Evolutionary conservation across 2,888 invertebrate genomes (phyloP).

Genomic region (Mythimna impura): DNA sequence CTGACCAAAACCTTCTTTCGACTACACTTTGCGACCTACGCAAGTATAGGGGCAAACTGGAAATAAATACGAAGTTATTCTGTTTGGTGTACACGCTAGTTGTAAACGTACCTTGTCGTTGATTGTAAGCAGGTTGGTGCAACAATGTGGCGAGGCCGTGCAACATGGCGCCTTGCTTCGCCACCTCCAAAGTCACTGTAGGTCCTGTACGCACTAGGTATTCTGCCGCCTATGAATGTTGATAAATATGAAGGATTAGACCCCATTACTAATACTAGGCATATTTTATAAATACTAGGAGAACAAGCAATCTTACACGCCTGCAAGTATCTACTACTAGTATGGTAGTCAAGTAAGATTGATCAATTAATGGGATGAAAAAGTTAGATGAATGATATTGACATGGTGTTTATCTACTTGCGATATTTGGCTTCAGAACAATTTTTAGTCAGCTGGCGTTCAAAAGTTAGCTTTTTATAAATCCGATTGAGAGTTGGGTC

Average conservation of each 20-base stretch:
- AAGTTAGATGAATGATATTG: neutral
- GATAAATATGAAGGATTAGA: neutral
- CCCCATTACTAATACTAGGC: too few species aligned
- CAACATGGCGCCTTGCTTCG: constrained; percentile 99
- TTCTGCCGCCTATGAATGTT: constrained; percentile 95
- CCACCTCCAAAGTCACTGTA: constrained; percentile 98
- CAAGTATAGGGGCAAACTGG: neutral
- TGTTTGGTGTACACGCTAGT: neutral
- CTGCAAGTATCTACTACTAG: neutral
- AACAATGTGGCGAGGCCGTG: constrained; percentile 98
- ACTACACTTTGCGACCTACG: neutral
- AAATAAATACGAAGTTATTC: neutral
- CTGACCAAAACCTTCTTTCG: neutral
- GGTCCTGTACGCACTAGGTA: constrained; percentile 98
- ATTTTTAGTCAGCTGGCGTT: too few species aligned
- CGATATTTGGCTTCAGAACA: too few species aligned
- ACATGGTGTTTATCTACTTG: neutral
- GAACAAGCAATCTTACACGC: neutral
- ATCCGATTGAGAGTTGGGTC: too few species aligned
- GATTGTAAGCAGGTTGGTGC: constrained; percentile 93
- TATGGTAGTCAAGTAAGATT: too few species aligned
- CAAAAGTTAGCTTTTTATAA: too few species aligned
- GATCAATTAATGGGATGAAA: too few species aligned
- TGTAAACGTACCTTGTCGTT: constrained; percentile 77
- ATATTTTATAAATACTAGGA: neutral